A percentile compares a stretch with the other conserved stretches of the same genome.
Conservation (phyloP, 2,113 vertebrate species). For the Lepidiolamprologus cunningtoni region DNA sequence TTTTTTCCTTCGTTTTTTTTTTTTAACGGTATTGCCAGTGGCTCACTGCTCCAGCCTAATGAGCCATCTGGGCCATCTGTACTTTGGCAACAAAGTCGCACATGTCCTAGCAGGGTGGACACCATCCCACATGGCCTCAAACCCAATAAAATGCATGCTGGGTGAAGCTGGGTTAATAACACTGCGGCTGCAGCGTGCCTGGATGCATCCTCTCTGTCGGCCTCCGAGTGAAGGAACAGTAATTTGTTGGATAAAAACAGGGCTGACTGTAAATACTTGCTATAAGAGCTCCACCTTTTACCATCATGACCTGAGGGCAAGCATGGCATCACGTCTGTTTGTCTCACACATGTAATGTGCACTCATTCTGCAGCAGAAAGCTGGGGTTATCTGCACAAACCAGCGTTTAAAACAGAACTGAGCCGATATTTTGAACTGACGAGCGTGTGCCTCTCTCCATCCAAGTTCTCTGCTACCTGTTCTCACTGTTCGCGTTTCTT, state of each 20-base stretch:
- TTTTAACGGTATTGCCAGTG: background rate
- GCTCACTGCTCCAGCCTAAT: constrained; percentile 22
- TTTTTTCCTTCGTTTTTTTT: background rate
- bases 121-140: background rate
- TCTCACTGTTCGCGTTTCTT: background rate
- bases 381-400: background rate
- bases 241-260: background rate
- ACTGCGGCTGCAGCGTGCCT: background rate
- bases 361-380: background rate
- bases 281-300: background rate
- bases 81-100: background rate
- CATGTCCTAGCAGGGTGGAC: background rate
- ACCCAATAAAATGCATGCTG: background rate
- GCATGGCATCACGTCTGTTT: background rate
- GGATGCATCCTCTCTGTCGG: background rate
- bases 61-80: constrained; percentile 38
- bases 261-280: background rate
- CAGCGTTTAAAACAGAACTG: background rate
- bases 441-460: background rate
- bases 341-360: background rate
- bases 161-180: background rate
- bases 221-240: background rate
- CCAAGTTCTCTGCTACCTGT: background rate
- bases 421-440: background rate
- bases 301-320: background rate